A percentile compares a stretch with the other conserved stretches of the same genome.
phyloP scores from a whole-genome alignment of 2,113 vertebrate genomes.

The Bubalus kerabau region DNA sequence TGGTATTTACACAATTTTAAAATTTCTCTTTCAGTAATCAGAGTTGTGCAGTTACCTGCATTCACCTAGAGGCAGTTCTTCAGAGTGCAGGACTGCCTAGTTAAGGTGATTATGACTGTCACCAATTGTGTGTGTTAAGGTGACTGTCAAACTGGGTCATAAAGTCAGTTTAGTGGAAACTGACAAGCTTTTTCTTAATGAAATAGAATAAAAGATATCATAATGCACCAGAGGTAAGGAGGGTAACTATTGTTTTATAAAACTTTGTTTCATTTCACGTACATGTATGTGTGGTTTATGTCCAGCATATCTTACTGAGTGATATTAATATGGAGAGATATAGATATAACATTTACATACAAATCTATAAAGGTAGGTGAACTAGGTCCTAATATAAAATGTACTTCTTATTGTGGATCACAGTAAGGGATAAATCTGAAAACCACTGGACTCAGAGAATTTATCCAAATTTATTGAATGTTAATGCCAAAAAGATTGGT shows the following conservation, averaged over 20 bases:
- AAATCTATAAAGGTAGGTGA: background rate
- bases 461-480: background rate
- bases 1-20: background rate
- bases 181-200: background rate
- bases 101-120: background rate
- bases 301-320: background rate
- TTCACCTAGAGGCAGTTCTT: background rate
- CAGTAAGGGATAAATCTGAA: constrained; percentile 11
- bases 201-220: background rate
- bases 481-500: background rate
- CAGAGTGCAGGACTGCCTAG: fast-evolving
- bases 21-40: background rate
- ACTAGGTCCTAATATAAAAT: background rate
- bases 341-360: background rate
- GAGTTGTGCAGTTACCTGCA: background rate
- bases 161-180: background rate
- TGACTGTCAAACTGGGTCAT: background rate
- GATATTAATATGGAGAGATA: background rate
- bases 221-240: background rate
- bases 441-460: background rate
- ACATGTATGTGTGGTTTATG: background rate
- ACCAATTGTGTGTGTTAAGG: background rate
- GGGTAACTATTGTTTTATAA: background rate
- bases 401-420: background rate
- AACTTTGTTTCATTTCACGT: background rate